Evolutionary conservation across 2,888 invertebrate species (phyloP), one percentile per base, ranked within the genome.

Genomic region (Pimpla rufipes): DNA sequence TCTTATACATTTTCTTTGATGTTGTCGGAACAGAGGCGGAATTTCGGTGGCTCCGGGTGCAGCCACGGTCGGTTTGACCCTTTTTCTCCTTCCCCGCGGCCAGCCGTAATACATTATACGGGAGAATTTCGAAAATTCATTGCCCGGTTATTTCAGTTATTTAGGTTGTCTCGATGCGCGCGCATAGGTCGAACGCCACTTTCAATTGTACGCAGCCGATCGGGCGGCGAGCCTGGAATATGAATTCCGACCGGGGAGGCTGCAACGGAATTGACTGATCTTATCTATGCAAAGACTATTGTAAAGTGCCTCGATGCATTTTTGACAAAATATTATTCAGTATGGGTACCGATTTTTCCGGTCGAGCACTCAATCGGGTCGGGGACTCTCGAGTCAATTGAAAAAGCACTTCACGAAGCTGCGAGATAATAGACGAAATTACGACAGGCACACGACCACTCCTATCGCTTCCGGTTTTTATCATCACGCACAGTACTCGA

Each of bases 391-490:
- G 16, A 50, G 13, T 50, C 18, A 50, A 16, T 18, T 50, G n/a
- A n/a, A n/a, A 16, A 50, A 6, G 50, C 50, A 50, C 50, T 50
- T 18, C 0, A 50, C 50, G 7, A 57, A 57, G 29, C 13, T 29
- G 57, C 50, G 3, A 42, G 29, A 29, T 23, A 13, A 21, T 21
- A 40, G 45, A 67, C 74, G 67, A 59, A 68, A 59, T 62, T 67
- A 67, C 59, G 16, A 62, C 52, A 75, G 35, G 23, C 73, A 16
- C 13, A 3, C 37, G 40, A 29, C 23, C 40, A 47, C 50, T 55
- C 42, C 52, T 35, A 59, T 59, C 50, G 37, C 47, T 71, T 83
- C 68, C 68, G 73, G 50, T 64, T 23, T 47, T 77, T 18, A 21
- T 74, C 57, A 55, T 42, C 52, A 11, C n/a, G 45, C 21, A 21